A percentile compares a stretch with the other conserved stretches of the same genome.
Conservation (phyloP, 2,888 invertebrate species). For the Apomyelois bistriatella region DNA sequence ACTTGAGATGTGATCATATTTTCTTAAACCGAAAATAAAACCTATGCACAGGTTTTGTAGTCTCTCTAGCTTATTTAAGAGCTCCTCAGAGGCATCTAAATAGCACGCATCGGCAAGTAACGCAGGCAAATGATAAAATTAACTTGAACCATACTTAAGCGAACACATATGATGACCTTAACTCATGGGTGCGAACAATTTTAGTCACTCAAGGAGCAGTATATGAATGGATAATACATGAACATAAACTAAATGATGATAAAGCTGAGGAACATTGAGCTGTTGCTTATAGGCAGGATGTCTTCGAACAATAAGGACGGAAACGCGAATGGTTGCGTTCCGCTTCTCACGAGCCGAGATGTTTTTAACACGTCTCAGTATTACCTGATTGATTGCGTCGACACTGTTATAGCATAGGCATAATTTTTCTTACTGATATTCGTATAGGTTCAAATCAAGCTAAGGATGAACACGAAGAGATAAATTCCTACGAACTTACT, state of each 20-base stretch:
- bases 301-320: conserved; percentile 63
- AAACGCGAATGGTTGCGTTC: conserved; percentile 50
- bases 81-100: no score
- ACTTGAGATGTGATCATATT: no score
- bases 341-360: conserved; percentile 55
- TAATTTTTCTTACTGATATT: no score
- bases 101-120: no score
- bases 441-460: no score
- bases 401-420: conserved; percentile 15
- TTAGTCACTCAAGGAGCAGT: neutral
- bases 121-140: no score
- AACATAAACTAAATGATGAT: conserved; percentile 17
- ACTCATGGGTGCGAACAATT: neutral
- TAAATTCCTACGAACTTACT: no score
- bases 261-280: conserved; percentile 22
- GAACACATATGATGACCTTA: neutral
- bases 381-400: conserved; percentile 30
- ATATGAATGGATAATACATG: neutral
- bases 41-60: no score
- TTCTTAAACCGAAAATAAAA: no score
- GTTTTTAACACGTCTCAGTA: conserved; percentile 33
- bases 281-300: conserved; percentile 55
- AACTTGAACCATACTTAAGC: no score
- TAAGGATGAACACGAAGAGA: no score
- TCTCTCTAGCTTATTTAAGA: no score